Base-by-base conservation (phyloP, 2,888 invertebrate genomes). In the Plebejus melissa region DNA sequence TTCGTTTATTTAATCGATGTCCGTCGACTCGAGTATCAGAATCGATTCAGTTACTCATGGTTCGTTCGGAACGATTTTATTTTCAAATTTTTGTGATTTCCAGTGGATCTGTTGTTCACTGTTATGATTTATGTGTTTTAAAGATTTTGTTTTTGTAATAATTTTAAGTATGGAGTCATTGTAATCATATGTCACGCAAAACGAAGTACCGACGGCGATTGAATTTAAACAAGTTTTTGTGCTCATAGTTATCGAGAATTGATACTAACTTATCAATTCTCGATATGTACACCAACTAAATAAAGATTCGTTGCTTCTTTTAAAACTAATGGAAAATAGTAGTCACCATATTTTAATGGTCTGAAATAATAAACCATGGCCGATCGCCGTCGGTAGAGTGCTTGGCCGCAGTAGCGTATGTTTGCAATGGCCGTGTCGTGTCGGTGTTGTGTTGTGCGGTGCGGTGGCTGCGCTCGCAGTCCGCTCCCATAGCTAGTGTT, bases 401-500 rank as follows among this genome's bases (percentile, higher is more conserved):
- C 74, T 50, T 74, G 41, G 32, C 28, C 16, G 50, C 74, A 32
- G 50, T 77, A 32, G 79, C 78, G 82, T 80, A 76, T 81, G 81
- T 75, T 82, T 79, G 80, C 82, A 82, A 81, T 75, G 77, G 77
- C 76, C 84, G 85, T 83, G 86, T 80, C 83, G 83, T 93, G 91
- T 91, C 91, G 84, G 84, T 32, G 32, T 32, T 2, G 90, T 93
- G 93, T 92, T 92, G 93, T 92, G 84, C 87, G 87, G 90, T 89
- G 87, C 54, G 54, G 54, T 16, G 74, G 75, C 78, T 78, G 79
- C 80, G 79, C 80, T 75, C 79, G 81, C 82, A 81, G 81, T 79
- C 81, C 86, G 90, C 90, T 92, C 93, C 91, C 90, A 85, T 88
- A 85, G 91, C 92, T 94, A 92, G 92, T 93, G 88, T 94, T 90